Evolutionary conservation across 2,888 invertebrate species (phyloP).

Genomic region (Pseudoips prasinana): DNA sequence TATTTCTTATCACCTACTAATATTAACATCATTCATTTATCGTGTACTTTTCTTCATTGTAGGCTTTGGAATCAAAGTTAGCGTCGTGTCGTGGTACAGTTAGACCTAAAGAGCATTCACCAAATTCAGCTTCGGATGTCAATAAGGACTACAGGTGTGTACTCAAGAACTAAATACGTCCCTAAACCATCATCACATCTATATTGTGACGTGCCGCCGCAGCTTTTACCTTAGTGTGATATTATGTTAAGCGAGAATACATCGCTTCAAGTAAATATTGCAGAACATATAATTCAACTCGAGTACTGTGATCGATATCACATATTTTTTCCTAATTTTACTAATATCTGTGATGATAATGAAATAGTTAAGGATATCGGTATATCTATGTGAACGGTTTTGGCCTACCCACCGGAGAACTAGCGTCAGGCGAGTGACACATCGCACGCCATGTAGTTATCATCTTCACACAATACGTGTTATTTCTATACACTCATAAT

Average conservation of each 20-base stretch:
- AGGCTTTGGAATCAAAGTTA: conserved; percentile 87
- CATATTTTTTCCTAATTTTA: conserved; percentile 65
- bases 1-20: conserved; percentile 63
- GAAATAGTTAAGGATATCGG: conserved; percentile 59
- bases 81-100: conserved; percentile 84
- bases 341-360: conserved; percentile 75
- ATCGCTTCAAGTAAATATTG: conserved; percentile 47
- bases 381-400: conserved; percentile 50
- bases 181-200: conserved; percentile 33
- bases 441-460: conserved; percentile 29
- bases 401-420: conserved; percentile 68
- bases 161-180: conserved; percentile 72
- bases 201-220: conserved; percentile 33
- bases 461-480: conserved; percentile 42
- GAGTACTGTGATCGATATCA: conserved; percentile 62
- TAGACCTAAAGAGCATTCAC: conserved; percentile 80
- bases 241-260: conserved; percentile 37
- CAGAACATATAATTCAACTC: conserved; percentile 47
- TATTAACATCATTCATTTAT: conserved; percentile 75
- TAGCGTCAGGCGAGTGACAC: conserved; percentile 35
- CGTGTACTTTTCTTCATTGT: conserved; percentile 78
- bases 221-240: conserved; percentile 47
- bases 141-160: conserved; percentile 82
- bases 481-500: conserved; percentile 20
- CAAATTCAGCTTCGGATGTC: conserved; percentile 74